Percentiles rank a stretch among this genome's conserved stretches.
Conservation (phyloP, 1,140 invertebrate genomes). For the Protaetia brevitarsis region DNA sequence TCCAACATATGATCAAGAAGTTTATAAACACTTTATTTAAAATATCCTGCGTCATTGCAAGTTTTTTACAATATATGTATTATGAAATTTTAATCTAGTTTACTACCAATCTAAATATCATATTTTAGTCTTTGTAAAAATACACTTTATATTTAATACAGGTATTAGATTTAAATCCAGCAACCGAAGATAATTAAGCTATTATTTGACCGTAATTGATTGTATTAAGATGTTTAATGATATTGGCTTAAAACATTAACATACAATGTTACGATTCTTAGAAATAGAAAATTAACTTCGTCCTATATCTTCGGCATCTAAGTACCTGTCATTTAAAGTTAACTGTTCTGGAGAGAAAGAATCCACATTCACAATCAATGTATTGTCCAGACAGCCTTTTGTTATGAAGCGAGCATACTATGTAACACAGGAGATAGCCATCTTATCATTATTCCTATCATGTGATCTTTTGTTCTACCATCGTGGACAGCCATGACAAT, state of each 20-base stretch:
- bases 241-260: constrained; percentile 9
- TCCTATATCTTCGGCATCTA: constrained; percentile 14
- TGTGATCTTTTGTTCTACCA: constrained; percentile 37
- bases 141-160: no score
- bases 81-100: no score
- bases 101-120: no score
- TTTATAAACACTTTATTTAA: no score
- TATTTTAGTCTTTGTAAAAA: no score
- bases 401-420: constrained; percentile 18
- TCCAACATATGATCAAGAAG: no score
- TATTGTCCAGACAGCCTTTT: constrained; percentile 19
- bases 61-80: no score
- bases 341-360: constrained; percentile 2
- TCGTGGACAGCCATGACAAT: constrained; percentile 32
- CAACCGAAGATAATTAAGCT: no score
- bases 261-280: constrained; percentile 23
- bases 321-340: constrained; percentile 22
- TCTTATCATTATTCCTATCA: constrained; percentile 33
- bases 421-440: constrained; percentile 19
- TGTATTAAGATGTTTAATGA: constrained; percentile 19
- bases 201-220: no score
- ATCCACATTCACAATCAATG: constrained; percentile 17
- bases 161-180: no score
- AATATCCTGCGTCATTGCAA: no score
- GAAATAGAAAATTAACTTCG: constrained; percentile 20